Evolutionary conservation across 2,113 vertebrate species (phyloP).

Genomic region (Pachycephala philippinensis): DNA sequence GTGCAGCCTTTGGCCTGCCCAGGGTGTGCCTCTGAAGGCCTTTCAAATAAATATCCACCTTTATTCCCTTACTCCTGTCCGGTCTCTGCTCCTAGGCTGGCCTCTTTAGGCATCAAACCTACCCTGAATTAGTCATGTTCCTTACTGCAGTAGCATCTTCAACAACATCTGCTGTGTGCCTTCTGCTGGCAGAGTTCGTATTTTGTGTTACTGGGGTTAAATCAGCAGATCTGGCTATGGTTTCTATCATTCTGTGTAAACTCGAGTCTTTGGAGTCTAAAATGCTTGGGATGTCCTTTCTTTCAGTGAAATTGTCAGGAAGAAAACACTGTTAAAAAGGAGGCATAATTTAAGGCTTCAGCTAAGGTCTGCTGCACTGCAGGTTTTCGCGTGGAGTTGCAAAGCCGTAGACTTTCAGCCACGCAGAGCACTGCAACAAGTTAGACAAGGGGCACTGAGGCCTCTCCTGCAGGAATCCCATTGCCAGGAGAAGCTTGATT

Average conservation of each 20-base stretch:
- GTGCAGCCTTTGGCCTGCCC: too few relatives aligned
- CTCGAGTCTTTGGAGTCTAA: neutral
- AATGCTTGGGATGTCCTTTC: neutral
- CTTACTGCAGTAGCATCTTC: neutral
- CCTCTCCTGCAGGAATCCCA: neutral
- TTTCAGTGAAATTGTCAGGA: neutral
- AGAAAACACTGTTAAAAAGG: neutral
- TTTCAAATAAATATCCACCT: too few relatives aligned
- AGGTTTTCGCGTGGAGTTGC: neutral
- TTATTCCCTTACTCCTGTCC: too few relatives aligned
- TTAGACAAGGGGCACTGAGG: neutral
- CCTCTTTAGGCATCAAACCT: neutral
- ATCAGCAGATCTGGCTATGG: neutral
- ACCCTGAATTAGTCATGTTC: neutral
- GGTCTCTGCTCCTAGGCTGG: too few relatives aligned
- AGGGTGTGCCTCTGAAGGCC: too few relatives aligned
- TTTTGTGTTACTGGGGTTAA: neutral
- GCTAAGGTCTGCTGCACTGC: neutral
- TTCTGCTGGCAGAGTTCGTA: neutral
- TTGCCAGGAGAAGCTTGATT: neutral
- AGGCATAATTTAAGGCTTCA: neutral
- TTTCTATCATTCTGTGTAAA: neutral
- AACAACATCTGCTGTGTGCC: neutral
- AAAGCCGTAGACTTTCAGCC: rapidly evolving
- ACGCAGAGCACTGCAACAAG: neutral